phyloP scores from a whole-genome alignment of 2,888 invertebrate genomes.

The Elmis aenea region DNA sequence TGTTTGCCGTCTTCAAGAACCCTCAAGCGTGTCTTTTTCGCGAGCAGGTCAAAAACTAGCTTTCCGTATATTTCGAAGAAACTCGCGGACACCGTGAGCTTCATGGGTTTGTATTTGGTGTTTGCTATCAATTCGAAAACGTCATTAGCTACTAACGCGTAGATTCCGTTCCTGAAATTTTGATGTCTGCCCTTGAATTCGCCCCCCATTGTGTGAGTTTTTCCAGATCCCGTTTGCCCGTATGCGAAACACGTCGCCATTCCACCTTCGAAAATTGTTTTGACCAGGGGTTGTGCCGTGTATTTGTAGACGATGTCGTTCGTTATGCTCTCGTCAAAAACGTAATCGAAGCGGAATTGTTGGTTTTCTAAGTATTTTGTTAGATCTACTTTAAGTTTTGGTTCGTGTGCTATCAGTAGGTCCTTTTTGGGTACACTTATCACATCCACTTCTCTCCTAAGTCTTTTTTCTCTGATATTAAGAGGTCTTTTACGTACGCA shows the following conservation, averaged over 20 bases:
- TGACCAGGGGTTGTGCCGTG: slow-evolving; percentile 96
- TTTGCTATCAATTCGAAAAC: slow-evolving; percentile 63
- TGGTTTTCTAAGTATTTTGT: slow-evolving; percentile 98
- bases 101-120: slow-evolving; percentile 74
- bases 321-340: slow-evolving; percentile 91
- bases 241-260: slow-evolving; percentile 99
- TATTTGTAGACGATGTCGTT: slow-evolving; percentile 98
- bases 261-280: slow-evolving; percentile 97
- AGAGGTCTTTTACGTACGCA: slow-evolving; percentile 96
- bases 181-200: slow-evolving; percentile 86
- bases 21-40: slow-evolving; percentile 88
- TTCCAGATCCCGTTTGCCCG: slow-evolving; percentile 96
- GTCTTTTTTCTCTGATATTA: slow-evolving; percentile 78
- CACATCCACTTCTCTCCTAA: slow-evolving; percentile 89
- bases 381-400: slow-evolving; percentile 92
- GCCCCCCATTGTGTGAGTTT: slow-evolving; percentile 99
- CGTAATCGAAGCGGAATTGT: slow-evolving; percentile 96
- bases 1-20: slow-evolving; percentile 97
- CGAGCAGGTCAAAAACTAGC: slow-evolving; percentile 82
- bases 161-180: slow-evolving; percentile 95
- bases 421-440: slow-evolving; percentile 93
- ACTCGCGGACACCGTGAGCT: slow-evolving; percentile 86
- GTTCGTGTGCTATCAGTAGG: slow-evolving; percentile 82
- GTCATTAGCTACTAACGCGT: slow-evolving; percentile 94
- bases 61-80: slow-evolving; percentile 99